Evolutionary conservation across 2,797 vertebrate species (phyloP).

Genomic region (Ciconia nigra): DNA sequence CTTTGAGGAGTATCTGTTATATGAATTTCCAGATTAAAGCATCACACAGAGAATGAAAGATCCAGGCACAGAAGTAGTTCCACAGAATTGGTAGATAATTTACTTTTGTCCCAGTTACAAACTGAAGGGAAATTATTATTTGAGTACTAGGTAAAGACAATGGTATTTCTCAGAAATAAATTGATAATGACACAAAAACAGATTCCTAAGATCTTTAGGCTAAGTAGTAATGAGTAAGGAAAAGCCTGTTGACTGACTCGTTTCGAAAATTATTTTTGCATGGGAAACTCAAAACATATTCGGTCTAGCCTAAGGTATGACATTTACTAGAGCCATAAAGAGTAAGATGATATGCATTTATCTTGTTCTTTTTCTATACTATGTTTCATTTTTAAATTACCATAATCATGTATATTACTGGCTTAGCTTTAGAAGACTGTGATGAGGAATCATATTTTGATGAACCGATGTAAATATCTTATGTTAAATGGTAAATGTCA

Average conservation of each 20-base stretch:
- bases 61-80: slow-evolving; percentile 34
- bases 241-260: slow-evolving; percentile 74
- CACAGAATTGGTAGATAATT: slow-evolving; percentile 19
- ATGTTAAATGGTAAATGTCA: slow-evolving; percentile 63
- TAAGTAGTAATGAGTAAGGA: slow-evolving; percentile 71
- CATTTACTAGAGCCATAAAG: slow-evolving; percentile 78
- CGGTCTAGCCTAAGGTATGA: slow-evolving; percentile 73
- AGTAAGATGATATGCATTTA: slow-evolving; percentile 70
- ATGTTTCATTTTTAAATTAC: slow-evolving; percentile 74
- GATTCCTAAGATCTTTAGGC: slow-evolving; percentile 70
- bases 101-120: slow-evolving; percentile 50
- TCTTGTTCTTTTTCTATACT: slow-evolving; percentile 67
- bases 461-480: slow-evolving; percentile 68
- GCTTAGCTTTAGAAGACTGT: slow-evolving; percentile 60
- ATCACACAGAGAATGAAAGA: slow-evolving; percentile 36
- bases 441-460: slow-evolving; percentile 68
- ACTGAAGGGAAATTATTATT: slow-evolving; percentile 59
- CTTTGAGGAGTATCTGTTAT: slow-evolving; percentile 38
- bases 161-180: slow-evolving; percentile 71
- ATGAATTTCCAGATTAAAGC: slow-evolving; percentile 60
- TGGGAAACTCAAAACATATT: slow-evolving; percentile 69
- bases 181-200: slow-evolving; percentile 67
- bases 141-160: slow-evolving; percentile 43
- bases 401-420: slow-evolving; percentile 69
- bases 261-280: slow-evolving; percentile 73